Conservation (phyloP, 2,888 invertebrate genomes). For the Rhagium mordax region DNA sequence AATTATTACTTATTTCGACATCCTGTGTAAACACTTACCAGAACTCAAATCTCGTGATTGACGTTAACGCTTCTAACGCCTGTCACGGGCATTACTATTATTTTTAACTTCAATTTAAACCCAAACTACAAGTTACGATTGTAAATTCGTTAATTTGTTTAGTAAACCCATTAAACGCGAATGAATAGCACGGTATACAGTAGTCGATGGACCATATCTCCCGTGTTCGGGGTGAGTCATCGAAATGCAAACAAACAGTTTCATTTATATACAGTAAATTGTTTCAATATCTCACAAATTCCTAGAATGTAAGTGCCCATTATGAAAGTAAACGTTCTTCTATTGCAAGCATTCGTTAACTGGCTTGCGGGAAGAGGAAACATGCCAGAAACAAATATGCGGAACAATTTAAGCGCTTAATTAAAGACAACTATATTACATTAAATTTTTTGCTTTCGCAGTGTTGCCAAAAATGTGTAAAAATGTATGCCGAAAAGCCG, state of each 20-base stretch:
- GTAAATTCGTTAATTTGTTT: background rate
- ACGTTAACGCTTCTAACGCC: background rate
- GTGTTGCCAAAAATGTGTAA: no score
- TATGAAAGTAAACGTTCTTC: background rate
- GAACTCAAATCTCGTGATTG: background rate
- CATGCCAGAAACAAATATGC: no score
- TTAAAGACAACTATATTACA: no score
- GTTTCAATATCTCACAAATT: background rate
- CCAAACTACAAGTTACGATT: background rate
- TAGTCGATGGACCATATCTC: conserved; percentile 20
- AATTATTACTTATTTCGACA: conserved; percentile 9
- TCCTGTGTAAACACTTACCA: background rate
- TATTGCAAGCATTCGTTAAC: background rate
- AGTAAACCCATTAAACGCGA: background rate
- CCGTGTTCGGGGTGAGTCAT: background rate
- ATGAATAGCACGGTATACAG: background rate
- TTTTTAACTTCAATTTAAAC: background rate
- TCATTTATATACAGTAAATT: background rate
- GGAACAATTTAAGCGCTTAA: no score
- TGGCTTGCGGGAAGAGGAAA: no score
- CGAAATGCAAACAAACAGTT: background rate
- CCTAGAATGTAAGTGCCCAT: background rate
- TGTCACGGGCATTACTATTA: background rate
- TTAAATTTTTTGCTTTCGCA: no score
- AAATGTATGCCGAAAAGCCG: no score